Conservation (phyloP, 2,797 vertebrate species). For the Limnodromus scolopaceus region DNA sequence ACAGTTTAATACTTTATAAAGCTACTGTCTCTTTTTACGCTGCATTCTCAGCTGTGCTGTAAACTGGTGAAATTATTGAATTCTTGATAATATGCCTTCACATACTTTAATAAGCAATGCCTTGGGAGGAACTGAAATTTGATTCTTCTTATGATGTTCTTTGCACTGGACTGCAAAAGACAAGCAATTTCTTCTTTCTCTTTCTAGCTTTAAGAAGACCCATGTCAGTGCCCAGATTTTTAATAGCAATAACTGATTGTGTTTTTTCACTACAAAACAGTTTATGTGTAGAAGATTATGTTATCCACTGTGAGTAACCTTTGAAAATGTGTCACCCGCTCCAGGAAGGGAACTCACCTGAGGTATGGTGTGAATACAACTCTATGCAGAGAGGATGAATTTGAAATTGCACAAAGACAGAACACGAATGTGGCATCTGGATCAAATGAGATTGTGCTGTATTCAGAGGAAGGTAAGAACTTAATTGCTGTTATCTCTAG, state of each 20-base stretch:
- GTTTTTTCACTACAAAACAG: constrained; percentile 5
- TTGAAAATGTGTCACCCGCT: background rate
- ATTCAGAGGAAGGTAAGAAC: constrained; percentile 69
- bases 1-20: background rate
- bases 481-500: background rate
- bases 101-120: background rate
- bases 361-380: background rate
- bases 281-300: background rate
- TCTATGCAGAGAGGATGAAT: constrained; percentile 18
- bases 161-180: background rate
- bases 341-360: constrained; percentile 10
- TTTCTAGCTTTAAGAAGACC: background rate
- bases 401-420: constrained; percentile 45
- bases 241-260: background rate
- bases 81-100: background rate
- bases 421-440: constrained; percentile 23
- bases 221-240: background rate
- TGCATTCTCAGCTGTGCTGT: background rate
- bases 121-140: background rate
- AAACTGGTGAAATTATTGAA: background rate
- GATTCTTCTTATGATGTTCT: background rate
- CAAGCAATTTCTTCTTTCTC: background rate
- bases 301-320: background rate
- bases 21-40: background rate
- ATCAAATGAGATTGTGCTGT: constrained; percentile 11